Conservation (phyloP, 2,888 invertebrate species). For the Phaonia tiefii region DNA sequence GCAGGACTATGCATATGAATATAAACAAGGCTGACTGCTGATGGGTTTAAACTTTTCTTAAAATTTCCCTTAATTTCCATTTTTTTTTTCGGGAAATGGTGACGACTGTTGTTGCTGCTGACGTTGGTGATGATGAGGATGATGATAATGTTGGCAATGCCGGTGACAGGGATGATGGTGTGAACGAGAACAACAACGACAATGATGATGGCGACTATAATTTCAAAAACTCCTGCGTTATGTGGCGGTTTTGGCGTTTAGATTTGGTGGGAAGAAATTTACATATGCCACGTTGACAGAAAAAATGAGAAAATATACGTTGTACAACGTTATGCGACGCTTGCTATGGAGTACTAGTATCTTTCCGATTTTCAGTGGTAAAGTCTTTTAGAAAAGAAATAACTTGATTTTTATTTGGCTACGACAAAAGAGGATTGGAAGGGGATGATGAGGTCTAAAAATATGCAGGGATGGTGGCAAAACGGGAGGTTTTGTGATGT, state of each 20-base stretch:
- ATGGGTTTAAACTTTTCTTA: constrained; percentile 39
- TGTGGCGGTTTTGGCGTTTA: constrained; percentile 41
- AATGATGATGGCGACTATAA: constrained; percentile 20
- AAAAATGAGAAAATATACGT: constrained; percentile 36
- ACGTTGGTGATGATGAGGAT: constrained; percentile 23
- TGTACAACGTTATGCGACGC: constrained; percentile 17
- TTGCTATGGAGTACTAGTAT: background rate
- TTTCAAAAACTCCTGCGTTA: constrained; percentile 22
- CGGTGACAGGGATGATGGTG: constrained; percentile 29
- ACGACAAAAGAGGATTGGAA: constrained; percentile 18
- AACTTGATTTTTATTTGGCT: constrained; percentile 41
- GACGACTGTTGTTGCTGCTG: constrained; percentile 27
- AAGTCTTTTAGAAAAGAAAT: constrained; percentile 18
- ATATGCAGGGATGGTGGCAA: background rate
- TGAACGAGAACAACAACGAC: constrained; percentile 30
- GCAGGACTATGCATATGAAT: background rate
- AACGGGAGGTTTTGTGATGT: background rate
- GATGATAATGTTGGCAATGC: constrained; percentile 2
- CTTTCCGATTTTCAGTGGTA: constrained; percentile 10
- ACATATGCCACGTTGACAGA: constrained; percentile 62
- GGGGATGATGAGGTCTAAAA: background rate
- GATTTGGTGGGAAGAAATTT: constrained; percentile 52
- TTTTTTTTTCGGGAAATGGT: background rate
- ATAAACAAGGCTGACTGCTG: background rate
- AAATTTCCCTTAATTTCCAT: constrained; percentile 48